These are phyloP conservation scores for Nephrotoma guestfalica DNA, from an alignment of 2,888 invertebrate species.

Conservation along the genomic window DNA sequence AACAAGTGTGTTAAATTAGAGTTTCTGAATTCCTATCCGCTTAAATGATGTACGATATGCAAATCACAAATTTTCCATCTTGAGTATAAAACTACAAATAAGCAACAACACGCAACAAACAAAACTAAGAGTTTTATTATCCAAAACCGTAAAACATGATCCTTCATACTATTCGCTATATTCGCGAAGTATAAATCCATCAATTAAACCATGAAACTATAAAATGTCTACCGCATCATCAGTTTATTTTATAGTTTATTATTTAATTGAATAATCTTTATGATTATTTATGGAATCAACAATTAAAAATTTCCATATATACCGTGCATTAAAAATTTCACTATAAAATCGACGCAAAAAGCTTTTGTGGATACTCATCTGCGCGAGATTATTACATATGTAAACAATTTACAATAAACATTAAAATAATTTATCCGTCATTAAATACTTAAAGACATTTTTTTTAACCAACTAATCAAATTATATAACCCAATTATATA, in stretches of 20 bases:
- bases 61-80: neutral
- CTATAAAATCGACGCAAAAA: neutral
- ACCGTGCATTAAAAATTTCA: neutral
- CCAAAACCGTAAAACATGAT: neutral
- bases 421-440: neutral
- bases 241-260: neutral
- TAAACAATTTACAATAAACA: neutral
- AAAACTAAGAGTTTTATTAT: neutral
- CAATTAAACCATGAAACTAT: neutral
- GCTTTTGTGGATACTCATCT: neutral
- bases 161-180: neutral
- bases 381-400: neutral
- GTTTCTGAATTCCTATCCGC: too few relatives aligned
- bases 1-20: too few relatives aligned
- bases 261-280: neutral
- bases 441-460: neutral
- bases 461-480: neutral
- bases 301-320: neutral
- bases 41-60: neutral
- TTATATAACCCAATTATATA: neutral
- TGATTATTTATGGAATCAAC: neutral
- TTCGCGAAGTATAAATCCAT: neutral
- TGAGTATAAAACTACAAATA: neutral
- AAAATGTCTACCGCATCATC: neutral
- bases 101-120: neutral